Base-by-base conservation (phyloP, 1,140 invertebrate species). In the Dolichoris vasculosae region DNA sequence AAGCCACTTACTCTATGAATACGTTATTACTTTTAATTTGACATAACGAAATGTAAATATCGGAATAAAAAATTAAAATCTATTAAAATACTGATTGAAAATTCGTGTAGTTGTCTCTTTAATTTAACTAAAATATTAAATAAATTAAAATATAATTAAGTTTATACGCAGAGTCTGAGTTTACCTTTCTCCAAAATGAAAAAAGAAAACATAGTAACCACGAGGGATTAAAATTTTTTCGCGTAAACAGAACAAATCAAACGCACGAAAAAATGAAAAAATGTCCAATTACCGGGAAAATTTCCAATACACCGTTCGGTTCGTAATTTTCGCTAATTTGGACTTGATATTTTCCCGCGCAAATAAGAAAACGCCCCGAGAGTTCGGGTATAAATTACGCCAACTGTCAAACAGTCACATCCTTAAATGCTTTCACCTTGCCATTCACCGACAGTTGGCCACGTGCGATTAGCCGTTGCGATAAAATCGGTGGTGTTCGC, bases 351-450 rank as follows among this genome's bases (percentile, higher is more conserved):
- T 64, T 35, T 35, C 0, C 40, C 4, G 40, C 40, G 40, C 40
- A 17, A 4, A 23, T 43, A 83, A 23, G 69, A 51, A 63, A 83
- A 83, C 82, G 82, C 69, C 71, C 82, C 63, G 71, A 38, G 43
- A 63, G 30, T 75, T 32, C 20, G 80, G 26, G 48, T 32, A 83
- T 83, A 83, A 85, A 85, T 81, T 75, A 46, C 59, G 46, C 59
- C 73, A 3, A 77, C 78, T 82, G 79, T 82, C 83, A 80, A 85
- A 51, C 71, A 80, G 80, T 86, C 85, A 82, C 85, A 86, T 86
- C 80, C 73, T 86, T 78, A 71, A 78, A 43, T 78, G 84, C 84
- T 85, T 85, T 85, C 84, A 85, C 83, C 83, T 75, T 80, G 76
- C 51, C 63, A 73, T 79, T 69, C 76, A 73, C 67, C 51, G 73